These are phyloP conservation scores for Spinibarbus caldwelli DNA, from an alignment of 2,797 vertebrate species.

Conservation along the genomic window DNA sequence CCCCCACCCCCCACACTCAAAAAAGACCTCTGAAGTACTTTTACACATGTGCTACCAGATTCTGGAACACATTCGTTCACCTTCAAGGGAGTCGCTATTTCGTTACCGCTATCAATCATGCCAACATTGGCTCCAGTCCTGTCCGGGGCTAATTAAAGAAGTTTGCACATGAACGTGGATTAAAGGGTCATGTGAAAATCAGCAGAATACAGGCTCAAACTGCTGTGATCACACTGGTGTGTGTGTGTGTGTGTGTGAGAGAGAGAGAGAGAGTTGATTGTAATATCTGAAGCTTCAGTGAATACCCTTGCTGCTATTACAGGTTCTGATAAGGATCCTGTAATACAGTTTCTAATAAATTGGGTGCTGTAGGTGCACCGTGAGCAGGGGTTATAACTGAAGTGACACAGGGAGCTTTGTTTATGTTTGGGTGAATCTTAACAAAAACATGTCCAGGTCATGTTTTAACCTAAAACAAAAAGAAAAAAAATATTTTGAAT, in stretches of 20 bases:
- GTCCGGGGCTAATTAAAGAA: conserved; percentile 44
- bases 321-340: conserved; percentile 38
- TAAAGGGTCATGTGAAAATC: conserved; percentile 44
- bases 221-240: conserved; percentile 2
- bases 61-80: not conserved
- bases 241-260: conserved; percentile 15
- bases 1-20: not conserved
- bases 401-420: not conserved
- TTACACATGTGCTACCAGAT: not conserved
- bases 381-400: conserved; percentile 17
- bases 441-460: conserved; percentile 8
- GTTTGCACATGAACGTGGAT: conserved; percentile 55
- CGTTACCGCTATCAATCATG: conserved; percentile 28
- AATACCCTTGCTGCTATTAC: conserved; percentile 7
- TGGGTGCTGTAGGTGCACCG: not conserved
- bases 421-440: not conserved
- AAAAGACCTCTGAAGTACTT: not conserved
- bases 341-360: conserved; percentile 42
- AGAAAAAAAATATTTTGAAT: not conserved
- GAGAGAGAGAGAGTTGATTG: conserved; percentile 22
- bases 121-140: conserved; percentile 35
- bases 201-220: conserved; percentile 17
- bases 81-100: conserved; percentile 2
- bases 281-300: conserved; percentile 42
- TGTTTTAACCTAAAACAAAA: not conserved